phyloP scores from a whole-genome alignment of 2,113 vertebrate genomes.

The Calidris pugnax region DNA sequence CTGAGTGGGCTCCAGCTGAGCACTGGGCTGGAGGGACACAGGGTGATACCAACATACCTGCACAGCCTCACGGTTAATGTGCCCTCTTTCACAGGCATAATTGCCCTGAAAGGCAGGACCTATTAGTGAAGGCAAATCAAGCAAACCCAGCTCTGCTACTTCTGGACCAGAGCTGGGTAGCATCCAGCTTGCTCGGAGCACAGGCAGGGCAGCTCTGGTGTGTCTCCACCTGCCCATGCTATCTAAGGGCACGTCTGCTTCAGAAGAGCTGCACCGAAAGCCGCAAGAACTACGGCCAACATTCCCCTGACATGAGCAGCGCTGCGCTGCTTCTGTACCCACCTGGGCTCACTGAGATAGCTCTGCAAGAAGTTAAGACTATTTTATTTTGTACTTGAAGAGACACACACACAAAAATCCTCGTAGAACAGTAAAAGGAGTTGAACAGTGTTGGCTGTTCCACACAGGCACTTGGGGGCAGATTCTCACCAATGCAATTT shows the following conservation, averaged over 20 bases:
- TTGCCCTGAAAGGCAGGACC: background rate
- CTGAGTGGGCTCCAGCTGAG: background rate
- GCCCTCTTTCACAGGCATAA: background rate
- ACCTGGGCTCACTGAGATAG: background rate
- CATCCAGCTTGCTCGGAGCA: slow-evolving; percentile 1
- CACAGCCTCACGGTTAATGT: background rate
- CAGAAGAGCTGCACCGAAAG: background rate
- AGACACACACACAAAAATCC: background rate
- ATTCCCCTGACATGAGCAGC: background rate
- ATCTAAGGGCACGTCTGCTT: background rate
- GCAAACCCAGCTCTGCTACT: background rate
- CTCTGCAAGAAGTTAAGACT: background rate
- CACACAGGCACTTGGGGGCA: background rate
- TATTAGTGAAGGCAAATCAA: background rate
- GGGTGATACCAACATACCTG: background rate
- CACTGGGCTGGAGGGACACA: background rate
- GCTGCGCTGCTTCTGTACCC: background rate
- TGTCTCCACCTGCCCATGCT: background rate
- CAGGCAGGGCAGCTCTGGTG: background rate
- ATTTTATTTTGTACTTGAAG: background rate
- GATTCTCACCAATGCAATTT: background rate
- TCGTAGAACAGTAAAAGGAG: rapidly evolving
- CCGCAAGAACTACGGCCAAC: background rate
- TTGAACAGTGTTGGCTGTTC: background rate
- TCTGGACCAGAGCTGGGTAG: background rate